These are phyloP conservation scores for Neomicropteryx cornuta DNA, from an alignment of 1,140 invertebrate species.

Conservation along the genomic window DNA sequence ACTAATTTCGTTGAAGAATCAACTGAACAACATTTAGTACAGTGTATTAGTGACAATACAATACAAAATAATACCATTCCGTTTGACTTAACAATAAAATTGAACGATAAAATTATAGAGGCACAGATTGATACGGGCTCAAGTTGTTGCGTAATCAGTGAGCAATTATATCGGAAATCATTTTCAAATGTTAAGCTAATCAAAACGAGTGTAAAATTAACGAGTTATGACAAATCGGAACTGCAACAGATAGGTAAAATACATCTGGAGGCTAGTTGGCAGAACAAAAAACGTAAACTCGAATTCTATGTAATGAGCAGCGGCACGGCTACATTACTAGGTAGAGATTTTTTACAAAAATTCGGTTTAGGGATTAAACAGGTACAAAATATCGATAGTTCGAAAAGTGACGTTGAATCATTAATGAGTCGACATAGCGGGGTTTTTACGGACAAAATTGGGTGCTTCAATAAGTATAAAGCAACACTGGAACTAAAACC, in stretches of 20 bases:
- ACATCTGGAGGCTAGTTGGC: constrained; percentile 10
- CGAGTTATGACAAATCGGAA: not conserved
- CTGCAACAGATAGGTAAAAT: not conserved
- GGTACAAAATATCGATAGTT: constrained; percentile 9
- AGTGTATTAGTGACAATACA: too few relatives aligned
- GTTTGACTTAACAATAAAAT: too few relatives aligned
- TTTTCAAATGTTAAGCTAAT: constrained; percentile 12
- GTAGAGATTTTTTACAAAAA: constrained; percentile 15
- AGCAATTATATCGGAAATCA: constrained; percentile 10
- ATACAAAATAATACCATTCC: too few relatives aligned
- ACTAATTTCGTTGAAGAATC: too few relatives aligned
- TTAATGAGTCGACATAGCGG: constrained; percentile 3
- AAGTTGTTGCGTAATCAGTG: constrained; percentile 14
- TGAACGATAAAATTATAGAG: too few relatives aligned
- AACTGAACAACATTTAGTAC: too few relatives aligned
- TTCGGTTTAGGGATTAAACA: constrained; percentile 12
- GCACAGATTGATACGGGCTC: constrained; percentile 19
- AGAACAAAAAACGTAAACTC: constrained; percentile 7
- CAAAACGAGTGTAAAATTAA: not conserved
- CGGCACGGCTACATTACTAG: constrained; percentile 13
- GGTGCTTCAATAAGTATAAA: not conserved
- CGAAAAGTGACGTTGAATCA: constrained; percentile 5
- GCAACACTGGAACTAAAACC: constrained; percentile 15
- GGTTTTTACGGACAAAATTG: constrained; percentile 8
- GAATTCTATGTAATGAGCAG: constrained; percentile 8